Base-by-base conservation (phyloP, 2,888 invertebrate genomes). In the Aporophyla lueneburgensis region DNA sequence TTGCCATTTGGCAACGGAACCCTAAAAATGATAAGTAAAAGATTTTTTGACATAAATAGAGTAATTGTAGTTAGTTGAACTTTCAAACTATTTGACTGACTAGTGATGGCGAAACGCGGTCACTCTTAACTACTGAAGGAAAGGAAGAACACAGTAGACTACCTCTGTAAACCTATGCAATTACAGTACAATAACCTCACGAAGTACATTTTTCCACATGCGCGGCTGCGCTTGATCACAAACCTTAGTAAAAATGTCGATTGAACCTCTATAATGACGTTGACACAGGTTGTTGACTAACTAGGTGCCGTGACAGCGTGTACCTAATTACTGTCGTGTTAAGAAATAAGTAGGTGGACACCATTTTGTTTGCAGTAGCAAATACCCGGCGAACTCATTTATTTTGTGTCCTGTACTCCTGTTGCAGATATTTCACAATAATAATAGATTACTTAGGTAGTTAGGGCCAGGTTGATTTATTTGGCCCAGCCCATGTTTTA, bases 311-410 rank as follows among this genome's bases (percentile, higher is more conserved):
- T 71, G 59, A 67, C 74, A 49, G 63, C 78, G 68, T 70, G 59
- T 59, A 59, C 10, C n/a, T 79, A 83, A 77, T 85, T 69, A 63
- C 68, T 70, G 51, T 40, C 19, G 24, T 16, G 14, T 87, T 86
- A 81, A 72, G 84, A 77, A 81, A 84, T 63, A 54, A 65, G 14
- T 74, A 62, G 43, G 69, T 74, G 61, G 53, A 72, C 24, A 61
- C 24, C 4, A 43, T 21, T 76, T 49, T 49, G 12, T 21, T 76
- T 62, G 43, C 62, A n/a, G 27, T 49, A 62, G 24, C 16, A 74
- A 27, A 51, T 19, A 51, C 24, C 53, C 9, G 19, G 21, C 12
- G 49, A 12, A 19, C 10, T 24, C 51, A 51, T 12, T 40, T 40
- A 24, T 16, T 74, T 49, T 49, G 7, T n/a, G 14, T 46, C 46